Evolutionary conservation across 2,113 vertebrate genomes (phyloP), one percentile per base, ranked within the genome.

Genomic region (Phaetusa simplex): DNA sequence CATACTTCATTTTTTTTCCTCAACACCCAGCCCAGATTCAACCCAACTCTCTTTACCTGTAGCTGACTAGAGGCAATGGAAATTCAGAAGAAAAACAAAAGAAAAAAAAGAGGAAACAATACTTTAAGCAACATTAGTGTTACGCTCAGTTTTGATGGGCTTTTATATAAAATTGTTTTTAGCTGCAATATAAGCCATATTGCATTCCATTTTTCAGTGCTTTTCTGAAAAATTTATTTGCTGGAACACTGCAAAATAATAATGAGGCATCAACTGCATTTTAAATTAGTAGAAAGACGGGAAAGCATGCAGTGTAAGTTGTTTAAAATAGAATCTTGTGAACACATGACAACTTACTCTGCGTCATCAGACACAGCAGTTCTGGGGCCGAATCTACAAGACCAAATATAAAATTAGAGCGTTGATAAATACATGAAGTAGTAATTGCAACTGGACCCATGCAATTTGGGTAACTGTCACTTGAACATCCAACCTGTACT

Each of bases 341-440:
- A 97, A 96, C 82, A 96, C 93, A 97, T 96, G 91, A 96, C 96
- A 97, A 99, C 99, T 99, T 99, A 99, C 99, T 99, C 99, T 96
- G 98, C 97, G 95, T 99, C 99, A 98, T 99, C 99, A 98, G 99
- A 99, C 98, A 99, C 98, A 99, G 98, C 98, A 98, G 98, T 98
- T 98, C 98, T 98, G 95, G 97, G 98, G 98, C 98, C 98, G 98
- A 98, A 99, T 99, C 99, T 99, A 99, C 89, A 98, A 98, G 98
- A 97, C 93, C 97, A 98, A 98, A 99, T 98, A 98, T 96, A 98
- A 88, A 98, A 97, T 98, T 98, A 98, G 98, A 98, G 55, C 4
- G 53, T 47, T 88, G 86, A 81, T 45, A 96, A 93, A 87, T 47
- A 67, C 55, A 91, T 74, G 12, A 84, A 79, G 55, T 50, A 93